Base-by-base conservation (phyloP, 2,113 vertebrate genomes). In the Tupaia chinensis region DNA sequence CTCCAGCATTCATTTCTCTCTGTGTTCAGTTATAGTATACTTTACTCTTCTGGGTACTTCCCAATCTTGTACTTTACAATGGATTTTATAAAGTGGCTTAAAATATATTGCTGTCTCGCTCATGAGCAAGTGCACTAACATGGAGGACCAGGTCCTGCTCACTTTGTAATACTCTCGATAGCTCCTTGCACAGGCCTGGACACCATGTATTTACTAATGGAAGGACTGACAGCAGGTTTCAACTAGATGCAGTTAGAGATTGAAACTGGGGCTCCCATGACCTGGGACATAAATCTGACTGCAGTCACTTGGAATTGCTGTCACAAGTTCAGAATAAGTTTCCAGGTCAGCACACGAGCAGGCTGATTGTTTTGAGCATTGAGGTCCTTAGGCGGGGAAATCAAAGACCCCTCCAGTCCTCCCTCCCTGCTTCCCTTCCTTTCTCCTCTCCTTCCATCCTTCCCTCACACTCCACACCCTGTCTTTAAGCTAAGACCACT, bases 401-500 rank as follows among this genome's bases (percentile, higher is more conserved):
- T 15, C 65, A 11, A 2, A 1, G 10, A 20, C 34, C n/a, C 2
- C 2, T n/a, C 11, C 44, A 63, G 4, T 9, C 53, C 9, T 15
- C 15, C 0, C 2, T 3, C 10, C 56, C 1, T 6, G 2, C 27
- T 2, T 5, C 7, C 8, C 5, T 23, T 5, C 25, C 17, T 80
- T 9, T 10, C 34, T 32, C 7, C 20, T 32, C 66, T 29, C 29
- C 16, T 85, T 17, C 14, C 27, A 2, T 10, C 25, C 16, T 69
- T 1, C 1, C 2, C 17, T 80, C 68, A 68, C 12, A 7, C 4
- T 61, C 15, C 9, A 19, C 5, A 44, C n/a, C 2, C 16, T 27
- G 3, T 65, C 70, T 73, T 65, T 20, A 61, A 2, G n/a, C 27
- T 54, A 29, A 92, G 65, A 66, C 17, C 23, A n/a, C 34, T 11